Base-by-base conservation (phyloP, 2,888 invertebrate species). In the Heliothis peltigera region DNA sequence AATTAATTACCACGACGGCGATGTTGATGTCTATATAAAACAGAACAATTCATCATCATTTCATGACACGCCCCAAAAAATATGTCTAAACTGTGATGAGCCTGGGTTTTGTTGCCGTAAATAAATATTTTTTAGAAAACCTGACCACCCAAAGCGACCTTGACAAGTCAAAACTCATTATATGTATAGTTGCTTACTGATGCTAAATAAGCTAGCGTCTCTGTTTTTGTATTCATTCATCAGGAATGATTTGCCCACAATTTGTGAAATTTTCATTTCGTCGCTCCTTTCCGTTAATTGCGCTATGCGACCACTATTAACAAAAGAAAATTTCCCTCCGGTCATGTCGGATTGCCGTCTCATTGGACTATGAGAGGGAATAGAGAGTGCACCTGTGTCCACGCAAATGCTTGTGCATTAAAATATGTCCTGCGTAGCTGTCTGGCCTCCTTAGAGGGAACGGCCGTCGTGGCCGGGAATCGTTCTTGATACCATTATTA, bases 151-250 rank as follows among this genome's bases (percentile, higher is more conserved):
- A 49, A 44, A 46, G 4, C 46, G 64, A 21, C 77, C 79, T 79
- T 77, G 76, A 62, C 1, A 56, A 65, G 55, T 70, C 76, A 71
- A 68, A 79, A 70, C 62, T 58, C 22, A 54, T 64, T 79, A 63
- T 75, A 21, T 25, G 51, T 43, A 63, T 49, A 61, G 62, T 65
- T 64, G 52, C 53, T 54, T 64, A 22, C 43, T 48, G 57, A 47
- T 62, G 32, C 54, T 51, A 59, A 17, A 60, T 60, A 64, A 62
- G 51, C 57, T 54, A n/a, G 47, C 55, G 22, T 51, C 48, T 53
- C 57, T 60, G 76, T 79, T 75, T 78, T 79, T 51, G 53, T 48
- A 10, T 46, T 46, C 64, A 70, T 79, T 60, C 43, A 66, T 79
- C 76, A 64, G 58, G 71, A 76, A 76, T 48, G 60, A 44, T 55